Conservation (phyloP, 2,888 invertebrate species). For the Mythimna ferrago region DNA sequence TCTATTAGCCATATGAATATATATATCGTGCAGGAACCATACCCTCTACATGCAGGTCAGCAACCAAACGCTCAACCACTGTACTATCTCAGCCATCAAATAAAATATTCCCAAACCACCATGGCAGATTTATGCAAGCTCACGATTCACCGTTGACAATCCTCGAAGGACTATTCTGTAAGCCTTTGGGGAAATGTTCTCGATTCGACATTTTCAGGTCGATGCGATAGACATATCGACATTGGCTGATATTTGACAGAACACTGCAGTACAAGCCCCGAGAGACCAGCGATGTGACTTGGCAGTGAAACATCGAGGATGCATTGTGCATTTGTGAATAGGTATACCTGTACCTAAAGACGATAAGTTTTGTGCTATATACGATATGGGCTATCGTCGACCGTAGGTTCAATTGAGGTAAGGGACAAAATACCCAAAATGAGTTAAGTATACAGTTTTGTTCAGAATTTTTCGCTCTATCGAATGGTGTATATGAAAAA, state of each 20-base stretch:
- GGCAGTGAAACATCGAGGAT: slow-evolving; percentile 5
- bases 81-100: no score
- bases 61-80: no score
- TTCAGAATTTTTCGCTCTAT: no score
- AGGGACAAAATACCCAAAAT: no score
- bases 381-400: no score
- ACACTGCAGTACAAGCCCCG: slow-evolving; percentile 24
- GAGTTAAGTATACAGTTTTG: no score
- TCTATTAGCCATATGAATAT: no score
- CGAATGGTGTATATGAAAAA: no score
- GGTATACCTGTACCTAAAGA: background rate
- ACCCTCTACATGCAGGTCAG: no score
- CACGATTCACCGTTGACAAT: background rate
- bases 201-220: slow-evolving; percentile 47
- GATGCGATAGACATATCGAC: slow-evolving; percentile 30
- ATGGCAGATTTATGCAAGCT: background rate
- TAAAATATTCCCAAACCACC: background rate
- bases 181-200: slow-evolving; percentile 32
- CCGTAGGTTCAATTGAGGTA: no score
- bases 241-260: slow-evolving; percentile 18
- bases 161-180: slow-evolving; percentile 29
- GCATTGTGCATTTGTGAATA: background rate
- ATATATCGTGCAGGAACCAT: no score
- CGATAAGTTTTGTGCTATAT: background rate
- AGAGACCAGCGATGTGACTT: slow-evolving; percentile 19